These are phyloP conservation scores for Drosophila gaucha DNA, from an alignment of 2,888 invertebrate species.

Conservation along the genomic window DNA sequence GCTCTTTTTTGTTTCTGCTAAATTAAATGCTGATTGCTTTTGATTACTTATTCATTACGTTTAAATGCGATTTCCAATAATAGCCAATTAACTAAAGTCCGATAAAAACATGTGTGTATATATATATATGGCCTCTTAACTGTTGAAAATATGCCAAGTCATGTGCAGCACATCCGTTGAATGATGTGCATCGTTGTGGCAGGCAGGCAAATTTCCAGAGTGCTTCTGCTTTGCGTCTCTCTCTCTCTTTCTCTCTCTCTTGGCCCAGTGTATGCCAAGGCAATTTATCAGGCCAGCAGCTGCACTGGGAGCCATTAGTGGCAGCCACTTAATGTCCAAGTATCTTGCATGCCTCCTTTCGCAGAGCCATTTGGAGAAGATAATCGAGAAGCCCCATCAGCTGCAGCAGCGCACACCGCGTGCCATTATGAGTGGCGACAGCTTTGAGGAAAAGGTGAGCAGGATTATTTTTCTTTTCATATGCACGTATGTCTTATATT, in stretches of 20 bases:
- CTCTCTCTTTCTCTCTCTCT: too few relatives aligned
- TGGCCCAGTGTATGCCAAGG: slow-evolving; percentile 5
- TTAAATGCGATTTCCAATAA: slow-evolving; percentile 36
- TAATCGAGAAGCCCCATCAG: slow-evolving; percentile 92
- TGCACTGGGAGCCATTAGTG: slow-evolving; percentile 61
- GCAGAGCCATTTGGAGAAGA: slow-evolving; percentile 94
- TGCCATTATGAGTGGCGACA: slow-evolving; percentile 88
- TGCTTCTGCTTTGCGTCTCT: neutral
- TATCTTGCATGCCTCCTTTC: slow-evolving; percentile 51
- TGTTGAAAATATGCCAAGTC: slow-evolving; percentile 55
- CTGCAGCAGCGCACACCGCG: slow-evolving; percentile 82
- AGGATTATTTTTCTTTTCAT: neutral
- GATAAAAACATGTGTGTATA: slow-evolving; percentile 2
- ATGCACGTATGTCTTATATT: neutral
- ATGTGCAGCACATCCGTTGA: slow-evolving; percentile 70
- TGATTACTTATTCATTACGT: slow-evolving; percentile 39
- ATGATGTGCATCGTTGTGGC: slow-evolving; percentile 45
- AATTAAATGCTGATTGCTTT: slow-evolving; percentile 40
- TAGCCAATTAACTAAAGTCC: slow-evolving; percentile 44
- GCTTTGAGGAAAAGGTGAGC: slow-evolving; percentile 86
- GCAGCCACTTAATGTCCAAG: slow-evolving; percentile 66
- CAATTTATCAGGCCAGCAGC: slow-evolving; percentile 51
- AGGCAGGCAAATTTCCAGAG: slow-evolving; percentile 4
- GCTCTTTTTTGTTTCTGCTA: slow-evolving; percentile 9
- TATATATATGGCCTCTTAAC: neutral